These are phyloP conservation scores for Lacerta agilis DNA, from an alignment of 2,797 vertebrate species.

Conservation along the genomic window DNA sequence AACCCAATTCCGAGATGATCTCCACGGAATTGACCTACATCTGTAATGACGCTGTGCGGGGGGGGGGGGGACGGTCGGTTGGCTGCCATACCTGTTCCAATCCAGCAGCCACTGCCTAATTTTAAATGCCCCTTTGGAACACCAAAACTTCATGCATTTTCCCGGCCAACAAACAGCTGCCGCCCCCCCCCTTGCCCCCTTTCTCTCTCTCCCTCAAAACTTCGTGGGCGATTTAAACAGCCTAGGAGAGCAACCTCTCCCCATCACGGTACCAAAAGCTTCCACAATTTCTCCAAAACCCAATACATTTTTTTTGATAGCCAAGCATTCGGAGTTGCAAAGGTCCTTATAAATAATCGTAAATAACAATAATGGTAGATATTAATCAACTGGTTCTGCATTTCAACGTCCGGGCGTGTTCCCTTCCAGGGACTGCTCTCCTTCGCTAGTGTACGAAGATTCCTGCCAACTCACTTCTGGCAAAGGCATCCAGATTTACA, in stretches of 20 bases:
- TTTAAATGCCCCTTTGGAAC: background rate
- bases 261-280: background rate
- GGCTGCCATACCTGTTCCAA: no score
- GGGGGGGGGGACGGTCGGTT: background rate
- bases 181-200: no score
- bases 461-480: background rate
- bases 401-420: background rate
- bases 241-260: background rate
- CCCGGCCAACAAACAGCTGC: no score
- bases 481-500: background rate
- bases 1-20: slow-evolving; percentile 18
- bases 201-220: background rate
- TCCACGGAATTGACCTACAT: slow-evolving; percentile 13
- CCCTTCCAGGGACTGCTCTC: background rate
- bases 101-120: no score
- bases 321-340: background rate
- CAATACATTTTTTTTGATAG: background rate
- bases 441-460: background rate
- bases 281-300: no score
- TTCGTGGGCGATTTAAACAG: background rate
- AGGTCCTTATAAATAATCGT: no score
- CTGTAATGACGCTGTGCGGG: background rate
- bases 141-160: background rate
- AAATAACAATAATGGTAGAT: no score
- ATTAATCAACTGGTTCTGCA: no score